phyloP scores from a whole-genome alignment of 2,888 invertebrate species.

The Clivina fossor region DNA sequence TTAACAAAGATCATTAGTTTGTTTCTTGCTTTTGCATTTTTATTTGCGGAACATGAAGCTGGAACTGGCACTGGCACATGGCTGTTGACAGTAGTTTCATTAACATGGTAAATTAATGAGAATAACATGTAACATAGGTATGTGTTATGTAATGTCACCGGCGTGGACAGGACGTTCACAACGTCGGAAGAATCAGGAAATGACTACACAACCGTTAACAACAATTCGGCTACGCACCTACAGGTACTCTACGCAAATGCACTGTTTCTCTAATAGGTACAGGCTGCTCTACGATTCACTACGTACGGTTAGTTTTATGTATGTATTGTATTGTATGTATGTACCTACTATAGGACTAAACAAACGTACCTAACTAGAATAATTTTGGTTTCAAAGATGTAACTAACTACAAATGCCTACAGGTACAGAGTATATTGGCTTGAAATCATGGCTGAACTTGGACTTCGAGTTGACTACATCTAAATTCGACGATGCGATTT shows the following conservation, averaged over 20 bases:
- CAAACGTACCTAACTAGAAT: slow-evolving; percentile 2
- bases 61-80: too few relatives aligned
- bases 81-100: too few relatives aligned
- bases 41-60: too few relatives aligned
- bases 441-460: too few relatives aligned
- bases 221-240: slow-evolving; percentile 27
- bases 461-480: too few relatives aligned
- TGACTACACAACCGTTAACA: slow-evolving; percentile 21
- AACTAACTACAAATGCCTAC: slow-evolving; percentile 13
- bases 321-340: not conserved
- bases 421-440: slow-evolving; percentile 15
- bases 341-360: slow-evolving; percentile 23
- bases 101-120: too few relatives aligned
- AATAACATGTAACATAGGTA: too few relatives aligned
- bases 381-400: slow-evolving; percentile 5
- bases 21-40: too few relatives aligned
- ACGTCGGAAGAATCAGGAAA: slow-evolving; percentile 28
- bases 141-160: not conserved
- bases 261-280: slow-evolving; percentile 8
- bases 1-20: too few relatives aligned
- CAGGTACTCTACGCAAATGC: slow-evolving; percentile 14
- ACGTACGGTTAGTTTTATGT: slow-evolving; percentile 15
- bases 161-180: slow-evolving; percentile 6
- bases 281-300: slow-evolving; percentile 18
- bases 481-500: too few relatives aligned